Evolutionary conservation across 2,113 vertebrate genomes (phyloP).

Genomic region (Gopherus flavomarginatus): DNA sequence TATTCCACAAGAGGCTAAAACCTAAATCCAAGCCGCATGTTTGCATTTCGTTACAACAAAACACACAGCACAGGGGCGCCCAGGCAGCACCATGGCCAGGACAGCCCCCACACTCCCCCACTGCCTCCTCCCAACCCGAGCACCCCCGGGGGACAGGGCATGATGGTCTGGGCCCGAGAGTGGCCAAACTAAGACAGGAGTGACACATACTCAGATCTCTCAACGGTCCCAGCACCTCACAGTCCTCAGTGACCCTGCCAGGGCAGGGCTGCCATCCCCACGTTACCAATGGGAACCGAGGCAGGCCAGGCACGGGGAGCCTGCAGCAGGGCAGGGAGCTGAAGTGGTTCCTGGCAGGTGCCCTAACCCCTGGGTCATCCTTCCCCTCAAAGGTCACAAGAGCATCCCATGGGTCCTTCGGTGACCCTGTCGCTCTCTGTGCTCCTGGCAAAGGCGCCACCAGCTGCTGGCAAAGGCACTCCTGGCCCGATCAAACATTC

Average conservation of each 20-base stretch:
- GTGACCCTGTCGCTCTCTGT: background rate
- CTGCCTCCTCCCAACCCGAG: no score
- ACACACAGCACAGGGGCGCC: constrained; percentile 40
- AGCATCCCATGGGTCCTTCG: background rate
- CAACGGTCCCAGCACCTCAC: background rate
- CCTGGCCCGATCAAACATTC: background rate
- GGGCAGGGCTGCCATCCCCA: background rate
- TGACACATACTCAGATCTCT: background rate
- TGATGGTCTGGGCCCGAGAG: background rate
- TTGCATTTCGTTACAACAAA: constrained; percentile 74
- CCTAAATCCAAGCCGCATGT: constrained; percentile 71
- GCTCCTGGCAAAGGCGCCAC: background rate
- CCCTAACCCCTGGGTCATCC: no score
- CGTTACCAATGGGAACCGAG: background rate
- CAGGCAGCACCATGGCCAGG: background rate
- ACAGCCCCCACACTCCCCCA: no score
- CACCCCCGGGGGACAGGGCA: no score
- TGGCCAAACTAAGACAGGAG: fast-evolving
- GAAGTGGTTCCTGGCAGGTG: no score
- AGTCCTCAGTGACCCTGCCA: background rate
- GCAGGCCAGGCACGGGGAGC: background rate
- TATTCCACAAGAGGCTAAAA: background rate
- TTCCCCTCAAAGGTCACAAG: background rate
- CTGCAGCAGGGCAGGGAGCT: background rate
- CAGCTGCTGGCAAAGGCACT: no score